Evolutionary conservation across 2,888 invertebrate species (phyloP), one percentile per base, ranked within the genome.

Genomic region (Sarcophaga subvicina): DNA sequence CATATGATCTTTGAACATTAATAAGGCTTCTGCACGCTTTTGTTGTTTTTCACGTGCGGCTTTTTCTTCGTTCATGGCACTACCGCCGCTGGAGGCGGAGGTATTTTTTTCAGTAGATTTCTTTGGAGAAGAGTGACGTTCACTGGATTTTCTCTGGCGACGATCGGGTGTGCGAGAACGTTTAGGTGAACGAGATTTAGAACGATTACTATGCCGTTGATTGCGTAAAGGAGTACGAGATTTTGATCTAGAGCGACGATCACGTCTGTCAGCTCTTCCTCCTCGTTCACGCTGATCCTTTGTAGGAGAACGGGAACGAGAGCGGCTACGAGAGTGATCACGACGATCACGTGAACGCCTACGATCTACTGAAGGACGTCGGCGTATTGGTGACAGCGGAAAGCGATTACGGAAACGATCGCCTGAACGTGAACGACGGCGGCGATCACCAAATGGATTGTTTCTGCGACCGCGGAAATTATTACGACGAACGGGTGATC

Each of bases 1-100:
- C 94, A 95, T 95, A 88, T 95, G 95, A 89, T 95, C 95, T 88
- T 95, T 95, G 66, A 95, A 91, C 88, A 95, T 91, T 87, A 94
- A 90, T 22, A 95, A 91, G 45, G 95, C 94, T 89, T 94, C 94
- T 0, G 94, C 94, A 0, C 94, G 92, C 88, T 93, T 94, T 45
- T 93, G 90, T 92, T 92, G 93, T 88, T 94, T 94, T 84, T 94
- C 93, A 37, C 92, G 91, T 8, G 91, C 91, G 8, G 91, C 84
- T n/a, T 91, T 91, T n/a, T 93, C 92, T 73, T 91, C 91, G 11
- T 92, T 64, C n/a, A 62, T 49, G 17, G 54, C 54, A 54, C 54
- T 54, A 6, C 6, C 59, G 47, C 27, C 25, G 37, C 62, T 72
- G 25, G 85, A 66, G 10, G 70, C 66, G 2, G 69, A 73, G 27